Evolutionary conservation across 2,797 vertebrate species (phyloP).

Genomic region (Lycodopsis pacificus): DNA sequence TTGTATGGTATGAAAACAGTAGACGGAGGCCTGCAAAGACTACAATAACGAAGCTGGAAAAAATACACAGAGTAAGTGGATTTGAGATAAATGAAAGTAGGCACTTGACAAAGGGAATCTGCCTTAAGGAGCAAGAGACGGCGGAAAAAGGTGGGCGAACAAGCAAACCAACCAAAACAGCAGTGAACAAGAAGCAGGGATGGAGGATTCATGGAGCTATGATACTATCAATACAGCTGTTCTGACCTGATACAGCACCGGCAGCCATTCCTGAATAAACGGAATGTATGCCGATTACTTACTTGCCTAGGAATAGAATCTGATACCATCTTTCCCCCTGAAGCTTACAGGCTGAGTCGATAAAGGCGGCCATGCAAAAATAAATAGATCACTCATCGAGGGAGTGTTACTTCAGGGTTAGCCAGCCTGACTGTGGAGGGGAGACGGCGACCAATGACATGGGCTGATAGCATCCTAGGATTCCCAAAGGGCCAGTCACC

Average conservation of each 20-base stretch:
- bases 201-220: constrained; percentile 51
- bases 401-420: constrained; percentile 76
- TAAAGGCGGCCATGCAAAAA: constrained; percentile 80
- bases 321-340: constrained; percentile 72
- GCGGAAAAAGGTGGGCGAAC: constrained; percentile 20
- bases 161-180: constrained; percentile 46
- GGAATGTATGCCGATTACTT: constrained; percentile 57
- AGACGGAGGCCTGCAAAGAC: constrained; percentile 33
- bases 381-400: constrained; percentile 80
- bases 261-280: constrained; percentile 66
- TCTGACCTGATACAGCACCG: constrained; percentile 65
- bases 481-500: constrained; percentile 62
- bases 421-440: constrained; percentile 56
- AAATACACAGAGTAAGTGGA: constrained; percentile 57
- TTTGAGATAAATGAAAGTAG: constrained; percentile 68
- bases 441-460: constrained; percentile 67
- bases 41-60: constrained; percentile 59
- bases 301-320: constrained; percentile 65
- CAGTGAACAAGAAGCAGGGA: constrained; percentile 37
- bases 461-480: constrained; percentile 61
- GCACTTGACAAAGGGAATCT: constrained; percentile 50
- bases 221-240: constrained; percentile 64
- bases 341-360: constrained; percentile 72
- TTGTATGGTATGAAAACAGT: constrained; percentile 25
- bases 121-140: constrained; percentile 33